These are phyloP conservation scores for Conomelus anceps DNA, from an alignment of 2,888 invertebrate species.

Conservation along the genomic window DNA sequence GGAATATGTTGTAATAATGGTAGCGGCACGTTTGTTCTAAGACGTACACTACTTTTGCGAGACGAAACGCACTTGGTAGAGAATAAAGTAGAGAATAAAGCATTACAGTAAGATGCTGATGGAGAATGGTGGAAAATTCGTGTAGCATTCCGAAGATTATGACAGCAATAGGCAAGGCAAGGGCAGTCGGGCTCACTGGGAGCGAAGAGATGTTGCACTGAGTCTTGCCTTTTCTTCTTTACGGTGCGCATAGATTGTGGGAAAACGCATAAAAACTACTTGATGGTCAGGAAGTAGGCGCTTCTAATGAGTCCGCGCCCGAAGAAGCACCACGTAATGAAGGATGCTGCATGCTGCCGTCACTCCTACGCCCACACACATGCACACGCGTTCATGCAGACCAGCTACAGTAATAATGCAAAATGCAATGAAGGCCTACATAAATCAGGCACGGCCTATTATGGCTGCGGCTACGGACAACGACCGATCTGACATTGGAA, in stretches of 20 bases:
- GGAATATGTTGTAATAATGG: not conserved
- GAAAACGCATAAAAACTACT: not conserved
- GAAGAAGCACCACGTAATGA: not conserved
- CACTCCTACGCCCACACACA: not conserved
- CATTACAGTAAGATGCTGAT: not conserved
- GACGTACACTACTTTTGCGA: not conserved
- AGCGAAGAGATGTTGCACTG: too few relatives aligned
- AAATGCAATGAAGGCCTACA: not conserved
- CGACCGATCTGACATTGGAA: not conserved
- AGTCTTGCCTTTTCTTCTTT: not conserved
- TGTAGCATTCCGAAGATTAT: not conserved
- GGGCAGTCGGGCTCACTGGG: not conserved
- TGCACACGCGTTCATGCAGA: not conserved
- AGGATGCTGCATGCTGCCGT: not conserved
- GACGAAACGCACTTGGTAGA: not conserved
- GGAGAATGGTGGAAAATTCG: not conserved
- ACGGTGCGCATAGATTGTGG: not conserved
- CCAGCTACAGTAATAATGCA: not conserved
- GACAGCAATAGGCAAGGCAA: not conserved
- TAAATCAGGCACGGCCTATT: not conserved
- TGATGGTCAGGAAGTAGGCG: not conserved
- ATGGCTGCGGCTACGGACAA: not conserved
- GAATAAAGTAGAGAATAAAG: not conserved
- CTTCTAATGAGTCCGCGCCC: not conserved
- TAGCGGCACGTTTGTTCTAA: not conserved